These are phyloP conservation scores for Notarius lentiginosus DNA, from an alignment of 2,113 vertebrate species.

Conservation along the genomic window DNA sequence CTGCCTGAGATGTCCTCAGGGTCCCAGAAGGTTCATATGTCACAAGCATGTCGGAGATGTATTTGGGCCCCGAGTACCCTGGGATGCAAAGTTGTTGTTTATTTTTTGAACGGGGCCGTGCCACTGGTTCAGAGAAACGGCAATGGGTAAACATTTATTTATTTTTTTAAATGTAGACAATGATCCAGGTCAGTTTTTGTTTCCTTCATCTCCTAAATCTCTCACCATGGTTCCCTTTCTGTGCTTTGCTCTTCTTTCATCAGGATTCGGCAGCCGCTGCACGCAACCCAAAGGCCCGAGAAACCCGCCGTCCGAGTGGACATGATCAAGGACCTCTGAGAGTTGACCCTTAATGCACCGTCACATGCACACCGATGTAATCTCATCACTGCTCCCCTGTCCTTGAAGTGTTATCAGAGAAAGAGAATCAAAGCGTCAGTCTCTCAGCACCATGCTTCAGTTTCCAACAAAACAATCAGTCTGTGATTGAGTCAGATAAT, in stretches of 20 bases:
- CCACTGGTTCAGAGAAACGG: neutral
- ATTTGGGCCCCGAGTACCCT: too few relatives aligned
- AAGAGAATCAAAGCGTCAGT: constrained; percentile 67
- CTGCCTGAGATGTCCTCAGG: too few relatives aligned
- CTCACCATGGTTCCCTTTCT: neutral
- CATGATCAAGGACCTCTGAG: constrained; percentile 65
- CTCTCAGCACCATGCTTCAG: constrained; percentile 66
- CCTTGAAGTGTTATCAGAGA: constrained; percentile 75
- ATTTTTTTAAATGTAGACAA: neutral
- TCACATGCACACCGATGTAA: constrained; percentile 58
- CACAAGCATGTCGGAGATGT: too few relatives aligned
- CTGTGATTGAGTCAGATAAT: constrained; percentile 78
- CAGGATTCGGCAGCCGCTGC: constrained; percentile 89
- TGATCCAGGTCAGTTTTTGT: neutral
- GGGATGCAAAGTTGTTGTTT: neutral
- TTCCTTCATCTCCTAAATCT: neutral
- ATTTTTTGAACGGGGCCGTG: too few relatives aligned
- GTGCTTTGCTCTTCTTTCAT: constrained; percentile 6
- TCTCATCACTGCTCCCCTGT: constrained; percentile 62
- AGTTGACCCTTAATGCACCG: constrained; percentile 54
- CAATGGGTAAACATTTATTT: neutral
- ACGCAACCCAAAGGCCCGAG: constrained; percentile 87
- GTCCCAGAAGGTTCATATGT: too few relatives aligned
- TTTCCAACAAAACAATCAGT: constrained; percentile 70
- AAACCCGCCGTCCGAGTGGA: constrained; percentile 88